Evolutionary conservation across 2,113 vertebrate genomes (phyloP).

Genomic region (Talpa occidentalis): DNA sequence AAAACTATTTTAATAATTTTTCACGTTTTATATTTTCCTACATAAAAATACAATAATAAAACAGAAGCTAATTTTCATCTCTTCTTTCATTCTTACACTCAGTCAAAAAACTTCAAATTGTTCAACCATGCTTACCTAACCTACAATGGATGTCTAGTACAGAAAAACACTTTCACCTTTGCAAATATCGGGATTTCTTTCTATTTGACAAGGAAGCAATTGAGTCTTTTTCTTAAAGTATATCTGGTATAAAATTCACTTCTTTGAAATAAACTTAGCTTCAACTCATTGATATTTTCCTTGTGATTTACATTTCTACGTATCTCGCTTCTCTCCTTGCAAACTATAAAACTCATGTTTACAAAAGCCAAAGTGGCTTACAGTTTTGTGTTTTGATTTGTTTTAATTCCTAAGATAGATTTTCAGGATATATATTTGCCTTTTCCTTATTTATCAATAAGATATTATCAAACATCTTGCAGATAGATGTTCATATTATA

Average conservation of each 20-base stretch:
- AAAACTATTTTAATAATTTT: neutral
- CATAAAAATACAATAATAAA: neutral
- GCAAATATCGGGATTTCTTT: neutral
- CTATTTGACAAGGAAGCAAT: constrained; percentile 54
- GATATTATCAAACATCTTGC: neutral
- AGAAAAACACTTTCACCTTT: constrained; percentile 33
- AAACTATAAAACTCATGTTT: neutral
- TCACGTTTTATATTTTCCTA: neutral
- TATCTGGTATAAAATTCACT: neutral
- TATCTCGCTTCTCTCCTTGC: neutral
- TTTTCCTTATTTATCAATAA: constrained; percentile 15
- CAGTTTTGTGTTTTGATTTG: neutral
- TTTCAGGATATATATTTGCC: neutral
- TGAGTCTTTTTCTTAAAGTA: constrained; percentile 52
- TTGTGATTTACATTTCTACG: neutral
- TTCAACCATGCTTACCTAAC: constrained; percentile 6
- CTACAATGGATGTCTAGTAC: constrained; percentile 40
- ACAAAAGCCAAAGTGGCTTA: neutral
- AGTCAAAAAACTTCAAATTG: constrained; percentile 17
- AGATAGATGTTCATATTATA: neutral
- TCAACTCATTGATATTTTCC: constrained; percentile 19
- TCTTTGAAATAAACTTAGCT: constrained; percentile 48
- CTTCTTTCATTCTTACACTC: neutral
- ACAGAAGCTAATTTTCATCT: neutral
- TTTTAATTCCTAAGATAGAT: neutral